A percentile compares a stretch with the other conserved stretches of the same genome.
phyloP scores from a whole-genome alignment of 2,113 vertebrate species.

The Xiphias gladius region DNA sequence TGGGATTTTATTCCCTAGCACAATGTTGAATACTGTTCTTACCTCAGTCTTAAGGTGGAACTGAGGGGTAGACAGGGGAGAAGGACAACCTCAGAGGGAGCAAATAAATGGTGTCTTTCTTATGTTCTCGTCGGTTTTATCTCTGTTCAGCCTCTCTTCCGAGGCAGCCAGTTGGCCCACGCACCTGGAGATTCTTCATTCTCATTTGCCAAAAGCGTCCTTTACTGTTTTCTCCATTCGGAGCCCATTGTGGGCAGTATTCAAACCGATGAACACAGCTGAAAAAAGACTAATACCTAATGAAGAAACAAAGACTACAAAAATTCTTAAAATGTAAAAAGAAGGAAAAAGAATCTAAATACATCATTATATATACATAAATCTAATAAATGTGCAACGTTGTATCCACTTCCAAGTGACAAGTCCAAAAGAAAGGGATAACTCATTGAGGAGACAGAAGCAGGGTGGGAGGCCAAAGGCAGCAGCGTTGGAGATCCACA shows the following conservation, averaged over 20 bases:
- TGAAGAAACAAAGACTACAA: constrained; percentile 59
- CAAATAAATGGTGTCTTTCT: constrained; percentile 64
- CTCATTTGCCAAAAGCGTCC: constrained; percentile 87
- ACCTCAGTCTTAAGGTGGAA: constrained; percentile 89
- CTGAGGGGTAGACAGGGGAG: constrained; percentile 85
- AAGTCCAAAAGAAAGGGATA: constrained; percentile 85
- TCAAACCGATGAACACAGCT: constrained; percentile 66
- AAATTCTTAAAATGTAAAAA: constrained; percentile 75
- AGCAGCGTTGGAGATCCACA: constrained; percentile 43
- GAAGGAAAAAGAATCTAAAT: constrained; percentile 71
- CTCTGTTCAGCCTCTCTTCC: constrained; percentile 64
- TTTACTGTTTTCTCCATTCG: constrained; percentile 85
- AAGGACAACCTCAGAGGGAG: constrained; percentile 73
- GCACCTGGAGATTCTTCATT: constrained; percentile 77
- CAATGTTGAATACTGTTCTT: constrained; percentile 91
- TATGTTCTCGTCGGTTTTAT: constrained; percentile 69
- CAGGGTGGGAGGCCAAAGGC: constrained; percentile 50
- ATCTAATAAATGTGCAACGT: constrained; percentile 84
- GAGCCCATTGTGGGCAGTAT: constrained; percentile 80
- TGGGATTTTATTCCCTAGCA: constrained; percentile 91
- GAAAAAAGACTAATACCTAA: constrained; percentile 54
- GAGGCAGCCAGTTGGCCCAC: constrained; percentile 54
- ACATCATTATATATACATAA: constrained; percentile 81
- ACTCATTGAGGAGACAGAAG: constrained; percentile 79
- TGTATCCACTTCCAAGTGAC: constrained; percentile 90